Percentiles rank a stretch among this genome's conserved stretches.
These are phyloP conservation scores for Polydrusus tereticollis DNA, from an alignment of 2,888 invertebrate species.

Conservation along the genomic window DNA sequence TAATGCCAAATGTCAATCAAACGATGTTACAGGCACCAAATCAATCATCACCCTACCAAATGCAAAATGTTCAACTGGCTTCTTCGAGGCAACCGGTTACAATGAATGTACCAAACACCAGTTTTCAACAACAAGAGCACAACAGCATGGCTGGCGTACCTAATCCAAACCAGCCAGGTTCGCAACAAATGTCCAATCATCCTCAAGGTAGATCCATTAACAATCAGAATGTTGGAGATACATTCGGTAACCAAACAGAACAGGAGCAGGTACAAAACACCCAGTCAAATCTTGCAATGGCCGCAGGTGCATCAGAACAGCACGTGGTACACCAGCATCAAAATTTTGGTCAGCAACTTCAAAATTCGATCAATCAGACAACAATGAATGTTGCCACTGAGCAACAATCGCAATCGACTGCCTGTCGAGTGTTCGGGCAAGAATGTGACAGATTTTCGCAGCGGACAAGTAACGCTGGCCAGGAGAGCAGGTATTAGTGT, in stretches of 20 bases:
- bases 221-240: too few species aligned
- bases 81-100: not conserved
- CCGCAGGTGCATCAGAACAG: not conserved
- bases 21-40: not conserved
- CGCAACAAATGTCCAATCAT: too few species aligned
- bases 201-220: too few species aligned
- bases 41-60: not conserved
- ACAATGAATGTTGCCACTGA: not conserved
- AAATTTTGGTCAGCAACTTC: not conserved
- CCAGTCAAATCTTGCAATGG: not conserved
- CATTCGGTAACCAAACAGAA: too few species aligned
- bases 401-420: too few species aligned
- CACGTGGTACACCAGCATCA: not conserved
- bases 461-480: not conserved
- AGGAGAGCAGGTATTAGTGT: not conserved
- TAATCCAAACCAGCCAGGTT: too few species aligned
- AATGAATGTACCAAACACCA: not conserved
- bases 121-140: not conserved
- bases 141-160: too few species aligned
- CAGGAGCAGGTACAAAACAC: not conserved
- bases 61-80: not conserved
- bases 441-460: not conserved
- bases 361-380: conserved; percentile 1
- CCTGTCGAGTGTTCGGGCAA: not conserved
- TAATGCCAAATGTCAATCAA: not conserved